Evolutionary conservation across 2,797 vertebrate genomes (phyloP), one percentile per base, ranked within the genome.

Genomic region (Moxostoma hubbsi): DNA sequence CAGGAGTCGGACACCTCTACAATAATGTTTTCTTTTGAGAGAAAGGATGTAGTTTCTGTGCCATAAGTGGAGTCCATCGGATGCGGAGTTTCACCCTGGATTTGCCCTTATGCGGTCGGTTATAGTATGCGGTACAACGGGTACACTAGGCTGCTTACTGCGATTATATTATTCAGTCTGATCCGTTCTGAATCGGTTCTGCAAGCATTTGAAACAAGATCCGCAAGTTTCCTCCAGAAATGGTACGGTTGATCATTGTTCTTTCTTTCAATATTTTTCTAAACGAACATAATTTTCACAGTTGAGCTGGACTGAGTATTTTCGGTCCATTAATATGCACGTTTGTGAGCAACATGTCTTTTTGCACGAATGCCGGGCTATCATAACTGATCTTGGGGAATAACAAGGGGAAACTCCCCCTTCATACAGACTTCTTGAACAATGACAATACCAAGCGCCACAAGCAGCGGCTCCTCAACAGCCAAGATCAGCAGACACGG

Each of bases 391-490:
- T 46, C 11, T 24, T 63, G 69, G 69, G 36, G 12, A 77, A 47
- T 16, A 45, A 63, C 50, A 16, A 12, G 67, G 84, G 77, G 75
- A 54, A 83, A 73, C 76, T 46, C 85, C 9, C 66, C 61, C 1
- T 55, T 12, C 24, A 24, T 18, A 47, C 51, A 64, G 49, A n/a
- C 68, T 57, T 58, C 54, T 24, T 45, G 50, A 65, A 83, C 75
- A 69, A 94, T 96, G 95, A 96, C 95, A 1, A 94, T 95, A 70
- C 94, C 95, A 2, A 92, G 89, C 67, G 87, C 94, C 36, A 86
- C 93, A 0, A 91, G 89, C 84, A 89, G 92, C 83, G 81, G 92
- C 81, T 85, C 86, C 54, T 24, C 24, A 24, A 87, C 90, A 66
- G 91, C 87, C 82, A 96, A 95, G 84, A 89, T 90, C 82, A 92